Conservation (phyloP, 2,888 invertebrate species). For the Dolomedes plantarius region DNA sequence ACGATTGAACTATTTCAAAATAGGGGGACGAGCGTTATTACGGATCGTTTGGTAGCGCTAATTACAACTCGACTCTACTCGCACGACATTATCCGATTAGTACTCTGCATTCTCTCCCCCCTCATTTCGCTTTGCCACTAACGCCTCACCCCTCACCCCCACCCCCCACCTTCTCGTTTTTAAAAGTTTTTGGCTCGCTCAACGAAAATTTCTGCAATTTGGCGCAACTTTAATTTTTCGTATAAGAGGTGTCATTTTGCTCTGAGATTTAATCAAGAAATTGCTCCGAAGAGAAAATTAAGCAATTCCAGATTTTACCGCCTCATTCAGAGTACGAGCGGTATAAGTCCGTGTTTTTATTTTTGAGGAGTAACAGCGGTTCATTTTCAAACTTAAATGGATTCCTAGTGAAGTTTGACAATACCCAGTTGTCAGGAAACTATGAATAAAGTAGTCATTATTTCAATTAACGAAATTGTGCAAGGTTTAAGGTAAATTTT, state of each 20-base stretch:
- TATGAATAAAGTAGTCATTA: too few relatives aligned
- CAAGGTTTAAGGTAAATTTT: too few relatives aligned
- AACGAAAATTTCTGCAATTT: constrained; percentile 71
- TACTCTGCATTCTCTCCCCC: constrained; percentile 24
- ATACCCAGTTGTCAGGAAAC: too few relatives aligned
- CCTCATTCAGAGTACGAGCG: not conserved
- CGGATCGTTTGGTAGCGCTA: constrained; percentile 70
- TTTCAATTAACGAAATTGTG: too few relatives aligned
- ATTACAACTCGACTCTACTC: constrained; percentile 69
- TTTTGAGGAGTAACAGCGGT: not conserved
- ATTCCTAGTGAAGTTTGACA: too few relatives aligned
- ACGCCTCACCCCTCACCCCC: not conserved
- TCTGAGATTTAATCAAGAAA: constrained; percentile 68
- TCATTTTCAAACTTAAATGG: too few relatives aligned
- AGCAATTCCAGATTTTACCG: constrained; percentile 46
- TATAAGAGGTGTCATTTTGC: constrained; percentile 69
- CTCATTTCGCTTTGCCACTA: not conserved
- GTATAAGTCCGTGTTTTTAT: not conserved
- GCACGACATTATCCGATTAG: constrained; percentile 71
- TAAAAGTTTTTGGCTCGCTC: constrained; percentile 71
- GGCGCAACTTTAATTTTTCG: constrained; percentile 70
- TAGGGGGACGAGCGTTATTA: constrained; percentile 68
- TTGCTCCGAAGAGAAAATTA: constrained; percentile 65
- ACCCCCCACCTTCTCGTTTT: constrained; percentile 1
- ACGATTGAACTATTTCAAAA: constrained; percentile 67